Conservation (phyloP, 2,797 vertebrate genomes). For the Enteromius trimaculatus region DNA sequence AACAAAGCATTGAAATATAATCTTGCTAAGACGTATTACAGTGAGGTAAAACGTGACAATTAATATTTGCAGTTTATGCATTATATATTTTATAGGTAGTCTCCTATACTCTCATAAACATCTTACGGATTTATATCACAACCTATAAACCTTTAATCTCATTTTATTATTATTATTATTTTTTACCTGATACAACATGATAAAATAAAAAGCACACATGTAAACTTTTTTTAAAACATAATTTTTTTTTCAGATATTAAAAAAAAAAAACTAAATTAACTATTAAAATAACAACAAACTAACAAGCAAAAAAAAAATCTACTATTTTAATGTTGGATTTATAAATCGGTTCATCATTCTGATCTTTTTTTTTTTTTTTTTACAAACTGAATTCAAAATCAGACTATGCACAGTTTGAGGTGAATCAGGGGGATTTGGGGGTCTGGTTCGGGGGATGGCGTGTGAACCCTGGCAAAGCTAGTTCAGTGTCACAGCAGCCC, state of each 20-base stretch:
- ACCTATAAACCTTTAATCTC: background rate
- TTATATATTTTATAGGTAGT: too few relatives aligned
- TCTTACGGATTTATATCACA: background rate
- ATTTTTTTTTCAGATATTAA: too few relatives aligned
- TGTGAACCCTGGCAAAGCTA: background rate
- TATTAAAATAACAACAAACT: background rate
- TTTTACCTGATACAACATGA: background rate
- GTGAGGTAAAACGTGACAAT: background rate
- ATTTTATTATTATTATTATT: too few relatives aligned
- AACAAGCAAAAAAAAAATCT: too few relatives aligned
- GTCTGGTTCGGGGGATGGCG: background rate
- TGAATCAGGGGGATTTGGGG: constrained; percentile 1
- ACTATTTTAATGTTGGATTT: too few relatives aligned
- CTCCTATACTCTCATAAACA: background rate
- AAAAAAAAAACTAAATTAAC: too few relatives aligned
- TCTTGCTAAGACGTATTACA: background rate
- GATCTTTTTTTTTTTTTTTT: too few relatives aligned
- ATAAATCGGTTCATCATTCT: too few relatives aligned
- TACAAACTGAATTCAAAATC: background rate
- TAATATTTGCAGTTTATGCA: too few relatives aligned
- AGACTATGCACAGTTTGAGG: background rate
- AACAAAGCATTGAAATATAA: background rate
- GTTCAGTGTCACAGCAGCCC: background rate
- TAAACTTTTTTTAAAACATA: background rate
- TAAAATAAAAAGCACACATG: background rate